Evolutionary conservation across 1,140 invertebrate species (phyloP).

Genomic region (Drosophila azteca): DNA sequence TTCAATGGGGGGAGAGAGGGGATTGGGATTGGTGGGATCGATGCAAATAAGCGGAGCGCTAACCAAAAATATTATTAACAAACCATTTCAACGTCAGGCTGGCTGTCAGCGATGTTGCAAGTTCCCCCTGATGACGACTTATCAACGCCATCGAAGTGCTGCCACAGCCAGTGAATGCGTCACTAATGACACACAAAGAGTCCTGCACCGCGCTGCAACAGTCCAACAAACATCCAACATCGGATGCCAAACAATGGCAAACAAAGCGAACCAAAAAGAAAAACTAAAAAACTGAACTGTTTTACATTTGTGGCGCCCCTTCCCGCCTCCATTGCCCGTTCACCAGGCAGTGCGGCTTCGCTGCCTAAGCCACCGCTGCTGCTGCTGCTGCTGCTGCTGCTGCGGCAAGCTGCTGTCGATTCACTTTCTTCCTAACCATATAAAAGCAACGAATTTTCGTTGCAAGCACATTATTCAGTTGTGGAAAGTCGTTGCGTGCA

Average conservation of each 20-base stretch:
- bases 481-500: constrained; percentile 82
- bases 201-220: constrained; percentile 22
- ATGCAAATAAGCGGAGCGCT: constrained; percentile 33
- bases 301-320: constrained; percentile 62
- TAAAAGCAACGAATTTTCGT: constrained; percentile 76
- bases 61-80: constrained; percentile 54
- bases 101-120: constrained; percentile 57
- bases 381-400: constrained; percentile 33
- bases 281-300: constrained; percentile 60
- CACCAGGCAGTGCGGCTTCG: constrained; percentile 39
- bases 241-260: constrained; percentile 5
- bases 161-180: constrained; percentile 31
- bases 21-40: constrained; percentile 8
- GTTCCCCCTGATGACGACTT: constrained; percentile 33
- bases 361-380: constrained; percentile 13
- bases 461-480: constrained; percentile 83
- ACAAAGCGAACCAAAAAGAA: constrained; percentile 22
- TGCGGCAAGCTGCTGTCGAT: constrained; percentile 25
- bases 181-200: constrained; percentile 56
- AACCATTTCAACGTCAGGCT: constrained; percentile 47
- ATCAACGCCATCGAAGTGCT: constrained; percentile 47
- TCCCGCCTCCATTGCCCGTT: constrained; percentile 26
- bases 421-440: constrained; percentile 83
- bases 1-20: constrained; percentile 40
- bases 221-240: constrained; percentile 21